Conservation (phyloP, 2,888 invertebrate genomes). For the Cephus pygmeus region DNA sequence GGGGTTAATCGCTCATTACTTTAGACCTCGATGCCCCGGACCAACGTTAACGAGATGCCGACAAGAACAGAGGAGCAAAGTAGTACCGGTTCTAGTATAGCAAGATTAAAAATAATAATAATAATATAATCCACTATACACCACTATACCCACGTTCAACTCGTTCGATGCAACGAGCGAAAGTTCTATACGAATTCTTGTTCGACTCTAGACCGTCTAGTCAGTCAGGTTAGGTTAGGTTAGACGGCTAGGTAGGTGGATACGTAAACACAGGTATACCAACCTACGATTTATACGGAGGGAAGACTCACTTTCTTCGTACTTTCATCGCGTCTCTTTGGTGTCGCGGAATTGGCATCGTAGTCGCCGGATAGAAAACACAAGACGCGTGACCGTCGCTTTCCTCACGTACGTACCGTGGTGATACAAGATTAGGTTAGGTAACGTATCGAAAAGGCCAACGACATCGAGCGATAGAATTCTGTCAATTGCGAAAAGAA, state of each 20-base stretch:
- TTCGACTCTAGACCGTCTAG: not conserved
- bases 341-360: too few species aligned
- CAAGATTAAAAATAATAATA: not conserved
- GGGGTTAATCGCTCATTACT: not conserved
- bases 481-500: not conserved
- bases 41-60: not conserved
- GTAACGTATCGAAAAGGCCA: not conserved
- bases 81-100: not conserved
- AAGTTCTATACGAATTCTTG: not conserved
- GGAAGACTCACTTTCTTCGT: conserved; percentile 15
- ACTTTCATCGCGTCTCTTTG: conserved; percentile 12
- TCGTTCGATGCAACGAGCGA: not conserved
- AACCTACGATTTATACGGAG: not conserved
- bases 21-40: not conserved
- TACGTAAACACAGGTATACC: not conserved
- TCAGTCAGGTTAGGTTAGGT: not conserved
- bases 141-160: not conserved
- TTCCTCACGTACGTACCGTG: not conserved
- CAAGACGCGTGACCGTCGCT: not conserved
- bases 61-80: not conserved
- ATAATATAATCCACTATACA: not conserved
- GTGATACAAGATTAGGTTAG: not conserved
- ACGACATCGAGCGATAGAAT: not conserved
- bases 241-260: not conserved
- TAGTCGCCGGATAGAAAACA: not conserved